Conservation (phyloP, 2,113 vertebrate species). For the Lepus timidus region DNA sequence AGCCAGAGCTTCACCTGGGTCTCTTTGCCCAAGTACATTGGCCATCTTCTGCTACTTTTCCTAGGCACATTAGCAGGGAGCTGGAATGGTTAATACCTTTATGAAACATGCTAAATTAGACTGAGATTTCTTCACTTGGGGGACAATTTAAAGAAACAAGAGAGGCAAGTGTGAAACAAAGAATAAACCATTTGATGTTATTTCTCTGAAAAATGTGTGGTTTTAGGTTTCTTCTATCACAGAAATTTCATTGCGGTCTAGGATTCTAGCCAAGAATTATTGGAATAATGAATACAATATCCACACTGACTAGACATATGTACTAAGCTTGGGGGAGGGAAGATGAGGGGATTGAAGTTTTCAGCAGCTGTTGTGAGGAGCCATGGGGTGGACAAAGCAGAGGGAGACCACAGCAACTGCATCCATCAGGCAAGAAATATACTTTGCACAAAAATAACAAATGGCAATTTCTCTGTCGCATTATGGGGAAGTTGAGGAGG, state of each 20-base stretch:
- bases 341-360: background rate
- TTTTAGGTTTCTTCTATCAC: constrained; percentile 41
- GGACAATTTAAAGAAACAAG: constrained; percentile 10
- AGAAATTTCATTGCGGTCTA: constrained; percentile 47
- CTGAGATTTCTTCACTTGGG: constrained; percentile 1
- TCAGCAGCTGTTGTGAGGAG: constrained; percentile 74
- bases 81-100: background rate
- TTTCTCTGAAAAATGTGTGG: constrained; percentile 50
- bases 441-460: background rate
- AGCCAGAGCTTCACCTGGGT: no score
- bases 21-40: no score
- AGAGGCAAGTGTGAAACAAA: background rate
- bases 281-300: background rate
- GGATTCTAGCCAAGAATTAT: constrained; percentile 54
- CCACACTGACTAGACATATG: background rate
- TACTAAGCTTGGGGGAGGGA: background rate
- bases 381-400: background rate
- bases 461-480: background rate
- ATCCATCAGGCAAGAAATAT: background rate
- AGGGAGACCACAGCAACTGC: background rate
- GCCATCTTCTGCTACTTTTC: no score
- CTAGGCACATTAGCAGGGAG: no score
- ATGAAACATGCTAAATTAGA: background rate
- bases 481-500: background rate
- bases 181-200: background rate